phyloP scores from a whole-genome alignment of 2,113 vertebrate species.

The Dasyurus viverrinus region DNA sequence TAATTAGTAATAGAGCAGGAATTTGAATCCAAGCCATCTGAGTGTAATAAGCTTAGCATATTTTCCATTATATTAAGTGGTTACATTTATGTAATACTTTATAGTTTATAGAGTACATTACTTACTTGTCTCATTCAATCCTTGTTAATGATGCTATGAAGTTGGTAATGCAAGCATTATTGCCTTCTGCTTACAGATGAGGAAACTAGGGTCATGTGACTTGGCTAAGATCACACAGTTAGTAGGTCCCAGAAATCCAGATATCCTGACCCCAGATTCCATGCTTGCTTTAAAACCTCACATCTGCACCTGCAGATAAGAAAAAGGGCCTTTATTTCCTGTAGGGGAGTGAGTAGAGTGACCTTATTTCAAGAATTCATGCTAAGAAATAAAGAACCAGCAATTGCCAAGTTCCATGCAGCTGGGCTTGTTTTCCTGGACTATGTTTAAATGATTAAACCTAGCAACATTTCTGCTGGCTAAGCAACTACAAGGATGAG shows the following conservation, averaged over 20 bases:
- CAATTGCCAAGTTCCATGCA: neutral
- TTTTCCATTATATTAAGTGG: neutral
- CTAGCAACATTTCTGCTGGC: constrained; percentile 11
- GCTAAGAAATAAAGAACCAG: neutral
- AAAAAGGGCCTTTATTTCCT: constrained; percentile 22
- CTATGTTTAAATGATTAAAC: neutral
- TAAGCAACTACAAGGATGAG: constrained; percentile 11
- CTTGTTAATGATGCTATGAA: neutral
- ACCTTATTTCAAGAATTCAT: neutral
- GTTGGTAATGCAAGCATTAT: neutral
- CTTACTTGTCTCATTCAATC: neutral
- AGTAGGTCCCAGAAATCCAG: neutral
- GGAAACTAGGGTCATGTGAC: neutral
- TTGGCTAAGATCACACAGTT: neutral
- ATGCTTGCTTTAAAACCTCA: neutral
- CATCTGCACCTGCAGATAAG: neutral
- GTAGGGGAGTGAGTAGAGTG: neutral
- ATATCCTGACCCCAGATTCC: neutral
- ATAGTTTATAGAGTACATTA: neutral
- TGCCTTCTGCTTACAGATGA: neutral
- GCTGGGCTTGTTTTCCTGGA: constrained; percentile 34
- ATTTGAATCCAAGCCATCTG: neutral
- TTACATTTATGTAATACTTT: neutral
- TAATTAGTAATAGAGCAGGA: neutral
- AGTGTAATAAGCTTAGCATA: neutral